phyloP scores from a whole-genome alignment of 2,797 vertebrate species.

The Amazonetta brasiliensis region DNA sequence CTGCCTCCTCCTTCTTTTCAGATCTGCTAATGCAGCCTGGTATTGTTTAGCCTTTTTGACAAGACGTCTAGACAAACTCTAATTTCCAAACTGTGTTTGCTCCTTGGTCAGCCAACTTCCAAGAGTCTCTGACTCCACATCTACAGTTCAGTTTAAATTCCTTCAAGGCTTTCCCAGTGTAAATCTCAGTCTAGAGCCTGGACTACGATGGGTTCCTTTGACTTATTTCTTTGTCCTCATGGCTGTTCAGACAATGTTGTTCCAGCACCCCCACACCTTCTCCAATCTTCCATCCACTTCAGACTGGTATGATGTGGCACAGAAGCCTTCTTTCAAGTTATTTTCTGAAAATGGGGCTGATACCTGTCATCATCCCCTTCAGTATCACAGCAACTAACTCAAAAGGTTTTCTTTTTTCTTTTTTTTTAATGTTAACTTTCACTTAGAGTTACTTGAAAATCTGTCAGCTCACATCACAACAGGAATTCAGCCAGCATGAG shows the following conservation, averaged over 20 bases:
- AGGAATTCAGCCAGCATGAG: neutral
- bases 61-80: conserved; percentile 53
- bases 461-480: neutral
- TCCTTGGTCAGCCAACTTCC: neutral
- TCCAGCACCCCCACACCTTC: conserved; percentile 9
- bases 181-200: conserved; percentile 10
- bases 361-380: neutral
- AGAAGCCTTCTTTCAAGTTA: conserved; percentile 4
- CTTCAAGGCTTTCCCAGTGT: neutral
- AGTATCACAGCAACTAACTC: neutral
- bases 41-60: conserved; percentile 56
- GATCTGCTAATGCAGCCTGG: conserved; percentile 16
- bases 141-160: conserved; percentile 17
- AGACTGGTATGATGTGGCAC: neutral
- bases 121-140: neutral
- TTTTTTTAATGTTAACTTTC: neutral
- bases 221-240: conserved; percentile 20
- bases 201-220: neutral
- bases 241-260: neutral
- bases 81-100: conserved; percentile 16
- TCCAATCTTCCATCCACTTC: neutral
- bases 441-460: neutral
- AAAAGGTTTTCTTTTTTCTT: neutral
- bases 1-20: neutral
- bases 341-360: neutral